Percentiles rank a stretch among this genome's conserved stretches.
Evolutionary conservation across 2,113 vertebrate species (phyloP).

Genomic region (Heteronetta atricapilla): DNA sequence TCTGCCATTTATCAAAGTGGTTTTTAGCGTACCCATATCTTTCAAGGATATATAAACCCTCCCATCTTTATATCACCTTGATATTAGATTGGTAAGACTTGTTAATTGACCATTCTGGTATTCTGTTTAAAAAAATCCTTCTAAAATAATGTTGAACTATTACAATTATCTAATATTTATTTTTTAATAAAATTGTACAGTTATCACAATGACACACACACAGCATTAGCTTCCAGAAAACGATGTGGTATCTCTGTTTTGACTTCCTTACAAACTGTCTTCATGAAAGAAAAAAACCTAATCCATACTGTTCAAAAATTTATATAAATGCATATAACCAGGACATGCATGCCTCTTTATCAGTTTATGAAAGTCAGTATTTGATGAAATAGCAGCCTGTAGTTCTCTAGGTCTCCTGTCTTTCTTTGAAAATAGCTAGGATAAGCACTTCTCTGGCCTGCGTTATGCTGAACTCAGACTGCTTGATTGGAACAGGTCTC

Average conservation of each 20-base stretch:
- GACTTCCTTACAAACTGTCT: neutral
- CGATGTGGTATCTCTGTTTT: neutral
- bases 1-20: constrained; percentile 32
- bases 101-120: constrained; percentile 40
- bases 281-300: neutral
- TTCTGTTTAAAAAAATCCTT: constrained; percentile 20
- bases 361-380: neutral
- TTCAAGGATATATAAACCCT: constrained; percentile 23
- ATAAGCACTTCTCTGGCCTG: neutral
- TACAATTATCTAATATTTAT: neutral
- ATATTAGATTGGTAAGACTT: constrained; percentile 30
- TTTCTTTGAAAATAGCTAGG: neutral
- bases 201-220: neutral
- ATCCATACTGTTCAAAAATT: neutral
- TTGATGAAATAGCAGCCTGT: neutral
- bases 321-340: neutral
- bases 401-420: neutral
- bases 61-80: constrained; percentile 37
- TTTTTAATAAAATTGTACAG: constrained; percentile 10
- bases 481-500: neutral
- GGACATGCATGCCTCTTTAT: neutral
- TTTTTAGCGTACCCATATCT: constrained; percentile 4
- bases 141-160: constrained; percentile 18
- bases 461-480: neutral
- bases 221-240: neutral